A percentile compares a stretch with the other conserved stretches of the same genome.
Conservation (phyloP, 2,888 invertebrate genomes). For the Tiliacea aurago region DNA sequence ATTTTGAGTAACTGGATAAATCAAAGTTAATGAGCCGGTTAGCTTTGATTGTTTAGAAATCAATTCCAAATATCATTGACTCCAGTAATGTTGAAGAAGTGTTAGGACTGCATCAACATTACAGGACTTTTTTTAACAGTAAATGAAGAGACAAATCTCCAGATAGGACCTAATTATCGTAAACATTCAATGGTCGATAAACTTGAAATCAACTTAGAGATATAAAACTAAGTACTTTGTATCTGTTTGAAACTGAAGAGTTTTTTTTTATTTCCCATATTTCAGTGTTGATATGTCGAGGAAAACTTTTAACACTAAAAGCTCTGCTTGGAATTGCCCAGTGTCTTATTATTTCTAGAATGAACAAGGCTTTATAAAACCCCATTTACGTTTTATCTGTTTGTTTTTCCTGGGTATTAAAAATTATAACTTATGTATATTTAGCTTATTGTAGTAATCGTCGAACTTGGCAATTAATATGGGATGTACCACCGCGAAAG, state of each 20-base stretch:
- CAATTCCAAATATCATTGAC: not conserved
- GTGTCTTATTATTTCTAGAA: conserved; percentile 19
- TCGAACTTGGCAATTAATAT: not conserved
- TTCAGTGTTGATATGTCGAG: not conserved
- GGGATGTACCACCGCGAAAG: not conserved
- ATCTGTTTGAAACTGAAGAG: not conserved
- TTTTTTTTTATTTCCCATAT: conserved; percentile 6
- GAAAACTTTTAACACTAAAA: conserved; percentile 12
- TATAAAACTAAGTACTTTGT: not conserved
- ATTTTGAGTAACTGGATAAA: too few relatives aligned
- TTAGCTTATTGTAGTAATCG: not conserved
- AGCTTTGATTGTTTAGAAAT: not conserved
- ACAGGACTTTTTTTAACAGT: too few relatives aligned
- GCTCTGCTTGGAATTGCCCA: conserved; percentile 13
- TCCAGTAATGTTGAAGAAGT: too few relatives aligned
- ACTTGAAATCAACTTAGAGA: not conserved
- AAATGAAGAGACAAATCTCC: not conserved
- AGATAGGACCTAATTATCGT: not conserved
- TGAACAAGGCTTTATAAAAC: not conserved
- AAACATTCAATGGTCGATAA: not conserved
- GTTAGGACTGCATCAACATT: too few relatives aligned
- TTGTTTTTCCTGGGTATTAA: not conserved
- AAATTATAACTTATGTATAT: too few relatives aligned
- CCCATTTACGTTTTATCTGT: not conserved
- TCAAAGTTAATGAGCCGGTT: not conserved